phyloP scores from a whole-genome alignment of 92 coral and sea anemone species.

The Ricordea florida region DNA sequence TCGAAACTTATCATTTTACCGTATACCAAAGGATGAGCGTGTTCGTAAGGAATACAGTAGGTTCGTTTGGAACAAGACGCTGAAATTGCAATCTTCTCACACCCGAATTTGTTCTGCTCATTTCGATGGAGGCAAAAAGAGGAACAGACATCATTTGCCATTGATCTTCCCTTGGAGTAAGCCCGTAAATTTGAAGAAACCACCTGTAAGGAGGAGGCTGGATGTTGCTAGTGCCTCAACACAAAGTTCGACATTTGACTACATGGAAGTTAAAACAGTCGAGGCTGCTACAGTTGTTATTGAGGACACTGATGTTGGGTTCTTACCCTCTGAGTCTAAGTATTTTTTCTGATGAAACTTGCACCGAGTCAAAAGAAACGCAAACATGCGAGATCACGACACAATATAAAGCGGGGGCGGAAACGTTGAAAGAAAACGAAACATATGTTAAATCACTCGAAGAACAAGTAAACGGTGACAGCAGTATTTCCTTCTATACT shows the following conservation, averaged over 20 bases:
- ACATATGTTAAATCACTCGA: conserved; percentile 42
- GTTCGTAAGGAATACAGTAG: conserved; percentile 21
- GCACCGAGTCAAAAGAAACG: conserved; percentile 30
- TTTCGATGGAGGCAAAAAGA: conserved; percentile 60
- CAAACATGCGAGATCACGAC: conserved; percentile 13
- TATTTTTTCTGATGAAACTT: too few relatives aligned
- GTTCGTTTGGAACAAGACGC: conserved; percentile 38
- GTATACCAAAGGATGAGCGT: conserved; percentile 42
- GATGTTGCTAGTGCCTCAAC: too few relatives aligned
- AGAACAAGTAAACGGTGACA: conserved; percentile 48
- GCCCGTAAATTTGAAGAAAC: conserved; percentile 36
- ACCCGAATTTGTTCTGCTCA: conserved; percentile 42
- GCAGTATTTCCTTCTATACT: conserved; percentile 55
- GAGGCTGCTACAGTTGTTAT: conserved; percentile 31
- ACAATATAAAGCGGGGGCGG: conserved; percentile 21
- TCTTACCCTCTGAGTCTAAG: too few relatives aligned
- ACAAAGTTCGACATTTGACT: too few relatives aligned
- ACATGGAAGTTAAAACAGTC: conserved; percentile 32
- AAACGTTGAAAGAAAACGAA: too few relatives aligned
- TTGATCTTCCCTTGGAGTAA: conserved; percentile 41
- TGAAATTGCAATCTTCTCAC: conserved; percentile 45
- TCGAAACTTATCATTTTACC: conserved; percentile 37
- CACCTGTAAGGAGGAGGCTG: too few relatives aligned
- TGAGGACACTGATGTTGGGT: too few relatives aligned
- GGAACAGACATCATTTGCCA: conserved; percentile 18